Evolutionary conservation across 1,140 invertebrate genomes (phyloP), one percentile per base, ranked within the genome.

Genomic region (Leptinotarsa defecta): DNA sequence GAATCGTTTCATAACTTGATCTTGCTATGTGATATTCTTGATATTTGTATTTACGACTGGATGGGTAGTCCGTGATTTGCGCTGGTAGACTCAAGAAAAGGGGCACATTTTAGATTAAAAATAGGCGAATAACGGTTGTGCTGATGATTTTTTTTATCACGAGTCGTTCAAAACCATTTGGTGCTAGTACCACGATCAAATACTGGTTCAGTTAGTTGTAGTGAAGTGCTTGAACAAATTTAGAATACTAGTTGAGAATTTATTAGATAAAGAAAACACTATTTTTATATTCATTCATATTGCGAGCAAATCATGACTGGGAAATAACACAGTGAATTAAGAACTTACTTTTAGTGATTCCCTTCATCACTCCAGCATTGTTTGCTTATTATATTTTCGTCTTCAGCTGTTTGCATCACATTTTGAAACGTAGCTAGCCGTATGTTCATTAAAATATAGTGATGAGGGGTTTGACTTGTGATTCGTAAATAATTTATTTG

Each of bases 401-500:
- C 52, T 70, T 20, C 61, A 62, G 61, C 20, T 2, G 20, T 65
- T 20, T 27, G 24, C 63, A 65, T 65, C 63, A 65, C 63, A 65
- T 65, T 65, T 20, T 65, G 43, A 43, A 48, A 43, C 13, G 15
- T 43, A 69, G 15, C 11, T 73, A 63, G 71, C 61, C 15, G 13
- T 73, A 73, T 62, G 11, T 20, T n/a, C 19, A 62, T 24, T 27
- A 13, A 57, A 24, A 19, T 63, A 24, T 63, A 3, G 24, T 64
- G n/a, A 64, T 57, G 57, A 8, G 48, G 24, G 20, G 57, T 63
- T 43, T 64, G 52, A 19, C n/a, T 20, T 62, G 48, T 62, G 22
- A 24, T 8, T n/a, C 22, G 3, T 74, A 2, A 49, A 68, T 57
- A 49, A 43, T 74, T 68, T 68, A 74, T 67, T 68, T 74, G 73